Conservation (phyloP, 2,797 vertebrate species). For the Orestias chungarensis region DNA sequence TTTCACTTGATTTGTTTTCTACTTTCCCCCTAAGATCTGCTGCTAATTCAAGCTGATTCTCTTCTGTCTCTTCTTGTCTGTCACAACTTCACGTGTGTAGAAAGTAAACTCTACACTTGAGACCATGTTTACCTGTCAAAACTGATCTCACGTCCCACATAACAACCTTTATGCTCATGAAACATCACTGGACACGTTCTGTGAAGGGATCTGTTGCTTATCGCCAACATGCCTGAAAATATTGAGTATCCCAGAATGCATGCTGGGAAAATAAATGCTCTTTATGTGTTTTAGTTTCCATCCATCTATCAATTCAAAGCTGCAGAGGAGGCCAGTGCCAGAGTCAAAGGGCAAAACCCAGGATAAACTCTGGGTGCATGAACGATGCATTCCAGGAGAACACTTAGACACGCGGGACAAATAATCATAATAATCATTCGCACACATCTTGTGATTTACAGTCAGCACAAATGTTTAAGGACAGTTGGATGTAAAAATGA, state of each 20-base stretch:
- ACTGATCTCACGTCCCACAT: background rate
- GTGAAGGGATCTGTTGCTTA: background rate
- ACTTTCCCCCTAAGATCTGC: background rate
- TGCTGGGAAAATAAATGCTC: background rate
- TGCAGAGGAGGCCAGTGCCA: no score
- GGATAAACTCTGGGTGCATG: background rate
- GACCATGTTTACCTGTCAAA: background rate
- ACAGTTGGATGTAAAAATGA: background rate
- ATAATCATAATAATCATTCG: background rate
- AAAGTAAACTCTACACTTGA: background rate
- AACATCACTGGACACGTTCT: background rate
- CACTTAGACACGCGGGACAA: background rate
- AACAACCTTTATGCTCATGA: background rate
- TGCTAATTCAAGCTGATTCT: background rate
- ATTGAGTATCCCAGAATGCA: background rate
- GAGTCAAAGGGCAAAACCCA: background rate
- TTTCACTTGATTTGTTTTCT: background rate
- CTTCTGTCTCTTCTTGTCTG: background rate
- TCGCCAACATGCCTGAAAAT: background rate
- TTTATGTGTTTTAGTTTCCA: background rate
- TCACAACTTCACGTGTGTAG: background rate
- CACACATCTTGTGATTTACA: background rate
- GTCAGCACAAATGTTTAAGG: background rate
- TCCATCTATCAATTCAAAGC: no score
- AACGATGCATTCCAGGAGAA: no score